phyloP scores from a whole-genome alignment of 2,113 vertebrate genomes.

The Ptilorrhoa leucosticta region DNA sequence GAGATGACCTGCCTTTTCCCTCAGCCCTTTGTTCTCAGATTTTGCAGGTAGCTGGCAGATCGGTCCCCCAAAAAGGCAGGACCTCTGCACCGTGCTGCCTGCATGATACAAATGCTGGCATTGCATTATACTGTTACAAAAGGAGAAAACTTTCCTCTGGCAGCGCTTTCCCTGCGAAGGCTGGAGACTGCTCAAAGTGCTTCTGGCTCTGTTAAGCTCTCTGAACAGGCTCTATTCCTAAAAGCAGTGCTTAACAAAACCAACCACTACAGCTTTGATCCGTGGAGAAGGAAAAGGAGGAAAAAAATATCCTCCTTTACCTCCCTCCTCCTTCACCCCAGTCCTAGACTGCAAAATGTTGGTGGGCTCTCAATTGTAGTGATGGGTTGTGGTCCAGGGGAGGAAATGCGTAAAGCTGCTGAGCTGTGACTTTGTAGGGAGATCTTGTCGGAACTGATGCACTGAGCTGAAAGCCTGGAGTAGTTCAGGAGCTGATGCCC shows the following conservation, averaged over 20 bases:
- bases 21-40: background rate
- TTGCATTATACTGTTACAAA: background rate
- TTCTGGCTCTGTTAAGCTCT: background rate
- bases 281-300: background rate
- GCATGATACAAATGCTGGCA: fast-evolving
- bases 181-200: background rate
- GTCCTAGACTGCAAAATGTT: background rate
- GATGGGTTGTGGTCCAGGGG: background rate
- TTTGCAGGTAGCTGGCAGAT: background rate
- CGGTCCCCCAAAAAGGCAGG: background rate
- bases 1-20: background rate
- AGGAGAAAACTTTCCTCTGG: background rate
- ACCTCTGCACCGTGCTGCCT: fast-evolving
- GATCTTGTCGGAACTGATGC: background rate
- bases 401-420: background rate
- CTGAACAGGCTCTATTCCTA: background rate
- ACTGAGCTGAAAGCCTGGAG: background rate
- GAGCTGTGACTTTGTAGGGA: background rate
- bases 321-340: fast-evolving
- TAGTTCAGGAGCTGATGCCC: background rate
- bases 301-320: background rate
- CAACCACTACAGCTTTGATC: background rate
- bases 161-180: background rate
- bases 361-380: background rate
- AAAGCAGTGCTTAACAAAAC: background rate